phyloP scores from a whole-genome alignment of 2,797 vertebrate genomes.

The Simalia tracyae region DNA sequence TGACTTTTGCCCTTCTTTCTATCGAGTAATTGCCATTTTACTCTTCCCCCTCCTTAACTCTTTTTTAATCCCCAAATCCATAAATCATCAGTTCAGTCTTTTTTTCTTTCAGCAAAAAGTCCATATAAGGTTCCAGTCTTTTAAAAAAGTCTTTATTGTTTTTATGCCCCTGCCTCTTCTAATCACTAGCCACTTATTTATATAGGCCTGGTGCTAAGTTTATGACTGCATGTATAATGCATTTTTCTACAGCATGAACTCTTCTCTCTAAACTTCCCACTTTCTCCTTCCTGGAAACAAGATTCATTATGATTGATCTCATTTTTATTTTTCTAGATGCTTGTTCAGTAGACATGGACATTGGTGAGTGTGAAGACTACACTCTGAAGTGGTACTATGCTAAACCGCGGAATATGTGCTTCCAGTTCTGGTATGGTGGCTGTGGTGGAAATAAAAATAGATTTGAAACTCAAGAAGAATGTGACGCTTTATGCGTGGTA shows the following conservation, averaged over 20 bases:
- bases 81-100: background rate
- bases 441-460: slow-evolving; percentile 81
- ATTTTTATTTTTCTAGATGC: slow-evolving; percentile 65
- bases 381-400: slow-evolving; percentile 80
- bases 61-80: background rate
- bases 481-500: slow-evolving; percentile 70
- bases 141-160: background rate
- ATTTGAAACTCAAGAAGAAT: slow-evolving; percentile 77
- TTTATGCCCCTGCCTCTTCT: background rate
- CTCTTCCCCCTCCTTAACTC: background rate
- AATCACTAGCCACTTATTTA: too few relatives aligned
- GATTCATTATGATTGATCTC: background rate
- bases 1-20: background rate
- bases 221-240: too few relatives aligned
- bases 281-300: background rate
- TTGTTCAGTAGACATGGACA: slow-evolving; percentile 70
- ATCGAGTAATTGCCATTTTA: background rate
- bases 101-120: background rate
- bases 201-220: too few relatives aligned
- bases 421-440: slow-evolving; percentile 82
- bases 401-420: slow-evolving; percentile 66
- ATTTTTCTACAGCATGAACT: background rate
- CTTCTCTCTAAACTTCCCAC: background rate
- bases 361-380: slow-evolving; percentile 76
- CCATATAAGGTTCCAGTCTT: background rate